Evolutionary conservation across 1,140 invertebrate genomes (phyloP).

Genomic region (honey bee (Apis mellifera)): Amel_HAv3.1 CM009934.2:6728501-6729000

Average conservation of each 20-base stretch:
- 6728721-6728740: constrained; percentile 64
- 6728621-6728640: constrained; percentile 72
- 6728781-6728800: constrained; percentile 85
- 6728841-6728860: constrained; percentile 87
- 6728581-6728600: constrained; percentile 72
- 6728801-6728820: constrained; percentile 88
- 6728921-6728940: constrained; percentile 18
- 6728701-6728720: constrained; percentile 34
- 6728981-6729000: neutral
- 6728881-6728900: constrained; percentile 66
- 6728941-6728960: constrained; percentile 61
- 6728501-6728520: constrained; percentile 43
- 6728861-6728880: constrained; percentile 64
- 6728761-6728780: constrained; percentile 78
- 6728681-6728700: constrained; percentile 73
- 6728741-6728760: constrained; percentile 55
- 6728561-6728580: constrained; percentile 42
- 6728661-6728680: constrained; percentile 61
- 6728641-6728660: constrained; percentile 80
- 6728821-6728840: constrained; percentile 89
- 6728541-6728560: constrained; percentile 66
- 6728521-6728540: constrained; percentile 65
- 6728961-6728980: constrained; percentile 45
- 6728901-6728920: constrained; percentile 54
- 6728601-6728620: constrained; percentile 80